Base-by-base conservation (phyloP, 2,797 vertebrate species). In the Poeciliopsis turneri region DNA sequence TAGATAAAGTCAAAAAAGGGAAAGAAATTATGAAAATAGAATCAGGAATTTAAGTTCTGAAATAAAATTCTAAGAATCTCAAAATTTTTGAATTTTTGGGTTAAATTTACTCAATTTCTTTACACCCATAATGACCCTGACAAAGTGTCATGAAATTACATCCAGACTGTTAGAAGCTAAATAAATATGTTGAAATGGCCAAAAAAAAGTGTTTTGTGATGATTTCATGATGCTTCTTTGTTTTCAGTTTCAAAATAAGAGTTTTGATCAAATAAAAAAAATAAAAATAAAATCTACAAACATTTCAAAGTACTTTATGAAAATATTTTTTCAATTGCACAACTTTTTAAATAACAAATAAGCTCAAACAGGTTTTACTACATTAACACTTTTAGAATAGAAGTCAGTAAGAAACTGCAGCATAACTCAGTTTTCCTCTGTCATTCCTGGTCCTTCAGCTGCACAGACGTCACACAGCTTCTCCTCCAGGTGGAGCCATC, bases 391-490 rank as follows among this genome's bases (percentile, higher is more conserved):
- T 23, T 13, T 39, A 23, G 5, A 64, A 18, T 25, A 64, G 33
- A 2, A n/a, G 2, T 10, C 41, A 0, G 15, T 9, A 9, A 36
- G 4, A 46, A n/a, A 3, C 15, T 51, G 8, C 5, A 9, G 2
- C 7, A 20, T 18, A 6, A 1, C 4, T 83, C 33, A 89, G 7
- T 13, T 12, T 0, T 76, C 9, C 0, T 76, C 57, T 0, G 5
- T 33, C 5, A 0, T 36, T 30, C 3, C n/a, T 0, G 51, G 57
- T 72, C 74, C 75, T 41, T 78, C 7, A 2, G 33, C 76, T 28
- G 87, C 80, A 0, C 88, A 91, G 15, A 53, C 0, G 0, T 84
- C 76, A 69, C 89, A 91, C 66, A 88, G 59, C 0, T 81, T 77
- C 30, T 88, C 84, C 33, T 81, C 72, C 2, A 87, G 33, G 46